Evolutionary conservation across 2,797 vertebrate species (phyloP), one percentile per base, ranked within the genome.

Genomic region (Dryobates pubescens): DNA sequence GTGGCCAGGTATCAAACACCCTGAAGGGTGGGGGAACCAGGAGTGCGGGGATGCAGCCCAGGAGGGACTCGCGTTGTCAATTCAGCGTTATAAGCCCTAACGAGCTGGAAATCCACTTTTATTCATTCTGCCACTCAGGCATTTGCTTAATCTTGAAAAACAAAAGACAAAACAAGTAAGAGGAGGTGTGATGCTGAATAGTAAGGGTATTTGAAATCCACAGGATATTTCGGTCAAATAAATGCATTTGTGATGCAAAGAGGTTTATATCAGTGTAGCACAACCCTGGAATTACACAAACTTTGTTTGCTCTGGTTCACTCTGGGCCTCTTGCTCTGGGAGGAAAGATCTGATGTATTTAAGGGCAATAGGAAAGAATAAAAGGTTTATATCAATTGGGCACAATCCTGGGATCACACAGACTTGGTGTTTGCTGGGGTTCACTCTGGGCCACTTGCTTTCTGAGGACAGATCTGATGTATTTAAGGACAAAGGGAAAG

Each of bases 331-430:
- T 83, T 19, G 5, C 68, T 91, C 93, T 86, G 36, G 76, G 26
- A 86, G 68, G 34, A 41, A 51, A 89, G 23, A 78, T 13, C 30
- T 75, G 64, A 26, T 53, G 43, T 61, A 30, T 67, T 72, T 77
- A 38, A 72, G 70, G 49, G 18, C 74, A 65, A 22, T 2, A 5
- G 87, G 56, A 61, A 87, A 94, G 95, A 76, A 81, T 61, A 61
- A 49, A 88, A 84, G 51, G 47, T 93, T 96, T 88, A 56, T 76
- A 82, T 74, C 77, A 83, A 43, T 47, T 30, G 82, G 79, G 62
- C 5, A 3, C 68, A 89, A 84, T 94, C 82, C 77, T 68, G 64
- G 87, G 89, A 88, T 94, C 91, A 79, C 15, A 2, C 4, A 32
- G 71, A 45, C 24, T 36, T 36, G 56, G 5, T 29, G 7, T 84